A percentile compares a stretch with the other conserved stretches of the same genome.
Conservation (phyloP, 2,797 vertebrate genomes). For the Podarcis siculus region DNA sequence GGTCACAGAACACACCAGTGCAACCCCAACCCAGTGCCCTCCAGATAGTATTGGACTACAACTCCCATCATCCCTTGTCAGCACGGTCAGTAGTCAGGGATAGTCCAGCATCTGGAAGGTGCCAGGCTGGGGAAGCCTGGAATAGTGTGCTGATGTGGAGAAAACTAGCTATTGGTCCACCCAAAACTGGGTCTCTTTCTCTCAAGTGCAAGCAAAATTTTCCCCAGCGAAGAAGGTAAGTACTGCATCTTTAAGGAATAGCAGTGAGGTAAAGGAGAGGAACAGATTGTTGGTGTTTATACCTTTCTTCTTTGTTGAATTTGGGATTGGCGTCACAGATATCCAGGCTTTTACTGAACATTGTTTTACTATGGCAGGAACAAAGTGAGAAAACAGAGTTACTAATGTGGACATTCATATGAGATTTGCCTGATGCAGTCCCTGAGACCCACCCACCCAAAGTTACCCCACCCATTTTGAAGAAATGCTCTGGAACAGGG, state of each 20-base stretch:
- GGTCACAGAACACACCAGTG: background rate
- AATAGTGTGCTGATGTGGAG: background rate
- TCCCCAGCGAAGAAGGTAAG: conserved; percentile 69
- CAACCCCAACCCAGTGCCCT: background rate
- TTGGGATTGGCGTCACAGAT: conserved; percentile 93
- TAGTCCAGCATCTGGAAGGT: no score
- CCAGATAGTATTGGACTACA: no score
- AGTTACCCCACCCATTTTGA: conserved; percentile 56
- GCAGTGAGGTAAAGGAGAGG: conserved; percentile 77
- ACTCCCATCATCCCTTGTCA: no score
- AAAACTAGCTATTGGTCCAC: background rate
- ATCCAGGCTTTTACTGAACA: conserved; percentile 99
- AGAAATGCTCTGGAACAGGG: conserved; percentile 48
- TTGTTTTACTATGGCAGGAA: conserved; percentile 94
- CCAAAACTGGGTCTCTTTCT: conserved; percentile 13
- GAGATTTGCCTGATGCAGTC: conserved; percentile 73
- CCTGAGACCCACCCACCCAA: conserved; percentile 59
- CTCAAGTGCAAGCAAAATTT: conserved; percentile 46
- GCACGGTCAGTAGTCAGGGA: no score
- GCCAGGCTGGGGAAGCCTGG: no score
- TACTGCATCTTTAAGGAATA: conserved; percentile 85
- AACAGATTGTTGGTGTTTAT: conserved; percentile 81
- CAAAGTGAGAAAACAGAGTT: conserved; percentile 89
- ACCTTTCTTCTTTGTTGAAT: conserved; percentile 97
- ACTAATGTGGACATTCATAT: conserved; percentile 76